Evolutionary conservation across 1,140 invertebrate species (phyloP), one percentile per base, ranked within the genome.

Genomic region (Listronotus oregonensis): DNA sequence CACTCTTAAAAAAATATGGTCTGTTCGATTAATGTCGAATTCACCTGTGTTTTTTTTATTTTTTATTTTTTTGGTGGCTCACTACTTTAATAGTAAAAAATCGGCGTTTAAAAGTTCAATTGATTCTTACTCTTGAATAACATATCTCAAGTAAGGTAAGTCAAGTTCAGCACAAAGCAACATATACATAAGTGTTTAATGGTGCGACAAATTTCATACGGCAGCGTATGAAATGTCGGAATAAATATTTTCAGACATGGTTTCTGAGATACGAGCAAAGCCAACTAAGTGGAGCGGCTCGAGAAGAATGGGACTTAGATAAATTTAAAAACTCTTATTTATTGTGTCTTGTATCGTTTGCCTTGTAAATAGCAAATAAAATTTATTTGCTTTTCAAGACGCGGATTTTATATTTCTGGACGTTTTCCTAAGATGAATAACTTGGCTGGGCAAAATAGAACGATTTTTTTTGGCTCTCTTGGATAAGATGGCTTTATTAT

Each of bases 161-260:
- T 68, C 66, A 68, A 68, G 61, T 58, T 64, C 55, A 62, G 60
- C 64, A 56, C 42, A 65, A 72, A 68, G 55, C 66, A 68, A 73
- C 67, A 75, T 71, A 72, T 68, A 71, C 69, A 73, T 64, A 68
- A 71, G 64, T 70, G 73, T 71, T 75, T 74, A 77, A 77, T 77
- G 75, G 73, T 57, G 69, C 74, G 74, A 73, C 75, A 75, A 77
- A 77, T 77, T 77, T 77, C 71, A 77, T 77, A 74, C 70, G 73
- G 71, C 72, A 71, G 69, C 70, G 69, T 71, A 77, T 74, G 72
- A 77, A 73, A 74, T 67, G 72, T 73, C 72, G 59, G 72, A 71
- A 74, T 73, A 71, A 75, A 76, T 75, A 73, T 73, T 70, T 66
- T 64, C 55, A 71, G 72, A 71, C 71, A 67, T 68, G 67, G 70